Evolutionary conservation across 2,113 vertebrate genomes (phyloP).

Genomic region (Xiphophorus maculatus): DNA sequence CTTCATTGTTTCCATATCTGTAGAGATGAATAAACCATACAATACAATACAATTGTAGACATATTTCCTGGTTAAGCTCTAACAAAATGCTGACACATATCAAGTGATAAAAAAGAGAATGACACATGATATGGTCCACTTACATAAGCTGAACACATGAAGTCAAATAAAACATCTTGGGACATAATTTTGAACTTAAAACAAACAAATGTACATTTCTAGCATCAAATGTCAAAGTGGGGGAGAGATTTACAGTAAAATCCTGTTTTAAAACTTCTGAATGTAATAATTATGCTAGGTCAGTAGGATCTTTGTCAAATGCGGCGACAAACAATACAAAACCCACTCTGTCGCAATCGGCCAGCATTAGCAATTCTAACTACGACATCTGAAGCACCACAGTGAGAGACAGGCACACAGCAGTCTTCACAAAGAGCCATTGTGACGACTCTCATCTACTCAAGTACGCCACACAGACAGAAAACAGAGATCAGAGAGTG

Average conservation of each 20-base stretch:
- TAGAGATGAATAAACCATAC: not conserved
- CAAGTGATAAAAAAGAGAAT: not conserved
- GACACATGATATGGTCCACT: not conserved
- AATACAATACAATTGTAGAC: not conserved
- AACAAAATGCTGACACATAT: not conserved
- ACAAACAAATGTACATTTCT: not conserved
- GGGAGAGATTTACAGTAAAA: constrained; percentile 26
- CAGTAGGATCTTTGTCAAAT: constrained; percentile 59
- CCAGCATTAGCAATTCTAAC: constrained; percentile 76
- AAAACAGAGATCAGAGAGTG: constrained; percentile 61
- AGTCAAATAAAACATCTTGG: not conserved
- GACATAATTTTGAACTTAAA: too few relatives aligned
- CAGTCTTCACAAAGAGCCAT: constrained; percentile 67
- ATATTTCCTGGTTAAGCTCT: not conserved
- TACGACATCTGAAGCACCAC: constrained; percentile 63
- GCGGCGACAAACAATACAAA: constrained; percentile 64
- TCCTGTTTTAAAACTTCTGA: constrained; percentile 52
- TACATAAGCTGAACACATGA: not conserved
- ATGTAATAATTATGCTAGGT: constrained; percentile 51
- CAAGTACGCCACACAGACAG: constrained; percentile 52
- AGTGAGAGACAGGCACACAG: constrained; percentile 58
- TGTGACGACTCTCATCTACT: constrained; percentile 66
- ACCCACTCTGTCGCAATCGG: constrained; percentile 67
- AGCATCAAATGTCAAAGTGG: constrained; percentile 44
- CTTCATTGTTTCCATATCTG: too few relatives aligned